Evolutionary conservation across 53 echinoderm and acorn worm genomes (phyloP).

Genomic region (Mesocentrotus franciscanus): DNA sequence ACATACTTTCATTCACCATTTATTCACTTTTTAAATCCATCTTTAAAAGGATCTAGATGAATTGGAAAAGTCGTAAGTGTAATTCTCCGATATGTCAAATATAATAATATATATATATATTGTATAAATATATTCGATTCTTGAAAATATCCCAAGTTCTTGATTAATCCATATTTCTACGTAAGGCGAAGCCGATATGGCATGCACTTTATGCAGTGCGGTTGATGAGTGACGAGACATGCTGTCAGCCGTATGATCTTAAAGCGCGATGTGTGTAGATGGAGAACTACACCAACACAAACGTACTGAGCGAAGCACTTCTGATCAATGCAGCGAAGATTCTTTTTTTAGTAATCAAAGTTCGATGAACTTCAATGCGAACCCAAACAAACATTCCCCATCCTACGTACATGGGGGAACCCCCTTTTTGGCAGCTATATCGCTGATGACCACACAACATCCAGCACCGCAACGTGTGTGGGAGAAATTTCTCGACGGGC

Average conservation of each 20-base stretch:
- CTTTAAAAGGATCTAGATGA: too few species aligned
- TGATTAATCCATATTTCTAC: not conserved
- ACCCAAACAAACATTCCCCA: slow-evolving; percentile 44
- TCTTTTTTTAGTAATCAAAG: slow-evolving; percentile 55
- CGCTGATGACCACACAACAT: slow-evolving; percentile 43
- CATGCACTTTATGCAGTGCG: not conserved
- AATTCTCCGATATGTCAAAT: too few species aligned
- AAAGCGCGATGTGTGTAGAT: not conserved
- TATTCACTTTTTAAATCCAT: too few species aligned
- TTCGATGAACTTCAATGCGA: slow-evolving; percentile 51
- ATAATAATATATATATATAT: not conserved
- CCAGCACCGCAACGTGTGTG: not conserved
- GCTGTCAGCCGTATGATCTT: not conserved
- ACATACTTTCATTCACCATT: too few species aligned
- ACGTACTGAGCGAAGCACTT: slow-evolving; percentile 9
- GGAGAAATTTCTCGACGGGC: slow-evolving; percentile 46
- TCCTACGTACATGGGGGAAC: not conserved
- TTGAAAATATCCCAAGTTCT: not conserved
- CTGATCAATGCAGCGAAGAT: not conserved
- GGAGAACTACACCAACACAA: not conserved
- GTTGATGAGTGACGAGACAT: not conserved
- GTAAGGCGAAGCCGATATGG: not conserved
- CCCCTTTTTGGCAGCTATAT: not conserved
- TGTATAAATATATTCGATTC: not conserved
- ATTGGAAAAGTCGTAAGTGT: too few species aligned